These are phyloP conservation scores for Artemia franciscana DNA, from an alignment of 1,140 invertebrate genomes.

Conservation along the genomic window DNA sequence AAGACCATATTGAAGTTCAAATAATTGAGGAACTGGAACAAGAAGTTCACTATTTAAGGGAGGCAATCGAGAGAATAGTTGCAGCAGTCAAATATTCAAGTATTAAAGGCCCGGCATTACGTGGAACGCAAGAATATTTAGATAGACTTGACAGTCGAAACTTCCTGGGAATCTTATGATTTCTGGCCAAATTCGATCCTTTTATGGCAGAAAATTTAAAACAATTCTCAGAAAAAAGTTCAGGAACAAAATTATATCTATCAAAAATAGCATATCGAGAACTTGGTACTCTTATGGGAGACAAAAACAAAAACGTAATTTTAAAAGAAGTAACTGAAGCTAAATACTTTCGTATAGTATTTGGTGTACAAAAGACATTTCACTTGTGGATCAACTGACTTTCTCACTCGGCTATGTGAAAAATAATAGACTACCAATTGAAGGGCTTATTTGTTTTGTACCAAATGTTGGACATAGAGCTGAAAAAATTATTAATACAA, in stretches of 20 bases:
- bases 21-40: no score
- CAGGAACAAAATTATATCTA: conserved; percentile 14
- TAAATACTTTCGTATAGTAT: conserved; percentile 21
- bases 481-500: not conserved
- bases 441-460: conserved; percentile 4
- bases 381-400: conserved; percentile 20
- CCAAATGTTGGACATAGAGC: conserved; percentile 1
- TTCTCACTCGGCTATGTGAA: conserved; percentile 7
- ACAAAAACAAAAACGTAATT: conserved; percentile 13
- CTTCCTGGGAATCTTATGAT: conserved; percentile 15
- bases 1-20: no score
- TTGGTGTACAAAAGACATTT: conserved; percentile 20
- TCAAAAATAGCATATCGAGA: conserved; percentile 18
- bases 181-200: conserved; percentile 18
- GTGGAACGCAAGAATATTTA: no score
- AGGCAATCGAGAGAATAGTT: no score
- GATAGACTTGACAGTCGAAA: no score
- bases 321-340: conserved; percentile 16
- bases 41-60: no score
- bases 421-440: not conserved
- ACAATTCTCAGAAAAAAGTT: conserved; percentile 11
- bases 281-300: conserved; percentile 17
- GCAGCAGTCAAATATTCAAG: no score
- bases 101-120: no score
- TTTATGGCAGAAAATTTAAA: conserved; percentile 16